Percentiles rank a stretch among this genome's conserved stretches.
Conservation (phyloP, 2,888 invertebrate species). For the Galerucella pusilla region DNA sequence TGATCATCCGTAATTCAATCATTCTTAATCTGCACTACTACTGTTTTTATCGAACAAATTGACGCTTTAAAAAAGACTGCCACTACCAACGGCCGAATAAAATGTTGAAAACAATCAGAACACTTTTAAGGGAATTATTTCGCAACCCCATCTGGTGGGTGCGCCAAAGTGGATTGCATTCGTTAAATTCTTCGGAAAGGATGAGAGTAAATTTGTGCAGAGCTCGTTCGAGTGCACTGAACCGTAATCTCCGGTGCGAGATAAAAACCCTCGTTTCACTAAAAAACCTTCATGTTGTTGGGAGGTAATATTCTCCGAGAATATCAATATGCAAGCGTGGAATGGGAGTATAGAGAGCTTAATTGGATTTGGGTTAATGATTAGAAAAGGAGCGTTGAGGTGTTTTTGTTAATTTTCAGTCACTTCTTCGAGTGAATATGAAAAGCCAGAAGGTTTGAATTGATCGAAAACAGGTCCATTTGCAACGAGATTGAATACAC, state of each 20-base stretch:
- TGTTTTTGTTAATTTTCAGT: neutral
- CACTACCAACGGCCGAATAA: slow-evolving; percentile 33
- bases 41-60: neutral
- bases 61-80: neutral
- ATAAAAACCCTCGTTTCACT: slow-evolving; percentile 29
- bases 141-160: slow-evolving; percentile 37
- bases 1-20: neutral
- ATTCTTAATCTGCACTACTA: neutral
- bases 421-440: no score
- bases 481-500: no score
- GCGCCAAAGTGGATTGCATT: slow-evolving; percentile 43
- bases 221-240: slow-evolving; percentile 41
- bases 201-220: slow-evolving; percentile 41
- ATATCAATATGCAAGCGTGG: slow-evolving; percentile 24
- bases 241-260: slow-evolving; percentile 24
- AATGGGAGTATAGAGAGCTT: neutral
- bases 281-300: slow-evolving; percentile 16
- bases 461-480: no score
- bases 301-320: slow-evolving; percentile 24
- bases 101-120: slow-evolving; percentile 36
- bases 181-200: slow-evolving; percentile 45
- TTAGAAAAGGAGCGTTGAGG: neutral
- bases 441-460: no score
- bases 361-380: slow-evolving; percentile 14
- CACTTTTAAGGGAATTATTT: slow-evolving; percentile 40